A percentile compares a stretch with the other conserved stretches of the same genome.
phyloP scores from a whole-genome alignment of 2,888 invertebrate genomes.

The Dendrolimus houi region DNA sequence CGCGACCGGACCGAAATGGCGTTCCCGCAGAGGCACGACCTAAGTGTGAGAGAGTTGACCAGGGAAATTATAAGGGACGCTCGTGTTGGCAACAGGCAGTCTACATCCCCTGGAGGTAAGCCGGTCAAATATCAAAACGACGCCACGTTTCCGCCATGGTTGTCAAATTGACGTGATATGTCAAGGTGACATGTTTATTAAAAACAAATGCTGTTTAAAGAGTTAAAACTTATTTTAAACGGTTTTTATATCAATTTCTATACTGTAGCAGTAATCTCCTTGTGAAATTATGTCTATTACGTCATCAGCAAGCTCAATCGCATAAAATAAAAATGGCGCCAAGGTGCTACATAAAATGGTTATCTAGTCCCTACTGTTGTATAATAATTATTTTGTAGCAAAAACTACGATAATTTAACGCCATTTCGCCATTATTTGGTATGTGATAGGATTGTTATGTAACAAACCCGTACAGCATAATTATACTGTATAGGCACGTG shows the following conservation, averaged over 20 bases:
- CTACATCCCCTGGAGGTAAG: conserved; percentile 71
- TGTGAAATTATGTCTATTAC: conserved; percentile 53
- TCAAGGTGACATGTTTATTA: conserved; percentile 71
- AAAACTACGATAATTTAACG: neutral
- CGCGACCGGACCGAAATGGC: conserved; percentile 70
- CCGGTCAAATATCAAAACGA: conserved; percentile 55
- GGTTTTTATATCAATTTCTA: conserved; percentile 15
- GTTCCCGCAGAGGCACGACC: conserved; percentile 63
- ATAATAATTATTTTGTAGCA: neutral
- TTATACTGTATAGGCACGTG: conserved; percentile 47
- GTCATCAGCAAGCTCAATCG: conserved; percentile 53
- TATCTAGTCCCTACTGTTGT: neutral
- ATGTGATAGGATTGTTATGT: conserved; percentile 11
- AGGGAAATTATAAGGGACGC: conserved; percentile 67
- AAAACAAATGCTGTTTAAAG: conserved; percentile 59
- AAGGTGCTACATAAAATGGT: conserved; percentile 29
- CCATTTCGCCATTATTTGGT: no score
- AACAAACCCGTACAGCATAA: conserved; percentile 11
- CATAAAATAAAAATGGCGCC: conserved; percentile 73
- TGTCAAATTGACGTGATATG: conserved; percentile 73
- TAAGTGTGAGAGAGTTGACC: conserved; percentile 52
- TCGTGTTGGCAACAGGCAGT: conserved; percentile 56
- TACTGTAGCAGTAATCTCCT: conserved; percentile 16
- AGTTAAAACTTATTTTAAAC: conserved; percentile 32
- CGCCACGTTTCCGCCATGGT: conserved; percentile 76